Base-by-base conservation (phyloP, 2,113 vertebrate species). In the Mirza zaza region DNA sequence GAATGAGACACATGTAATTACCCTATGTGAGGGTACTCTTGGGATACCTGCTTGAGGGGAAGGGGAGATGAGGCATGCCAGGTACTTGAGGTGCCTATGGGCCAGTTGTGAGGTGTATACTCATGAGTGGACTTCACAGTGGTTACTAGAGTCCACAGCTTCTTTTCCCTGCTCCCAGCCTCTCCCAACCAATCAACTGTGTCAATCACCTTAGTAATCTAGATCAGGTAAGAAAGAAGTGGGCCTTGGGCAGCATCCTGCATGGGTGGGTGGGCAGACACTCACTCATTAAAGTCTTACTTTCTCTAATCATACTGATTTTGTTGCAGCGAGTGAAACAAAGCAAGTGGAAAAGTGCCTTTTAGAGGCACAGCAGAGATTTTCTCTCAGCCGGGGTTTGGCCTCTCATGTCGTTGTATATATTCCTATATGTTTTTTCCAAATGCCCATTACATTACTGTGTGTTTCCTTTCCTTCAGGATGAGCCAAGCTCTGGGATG, bases 401-500 rank as follows among this genome's bases (percentile, higher is more conserved):
- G 59, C 10, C 8, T 12, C 34, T 1, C 0, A 0, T 3, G 4
- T 20, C 0, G 6, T 8, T 45, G 29, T 3, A 18, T 13, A 1
- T 11, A 7, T 76, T 84, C 20, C 3, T 11, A 1, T 10, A 5
- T 32, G 12, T 36, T 5, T 39, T 70, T 25, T 52, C 4, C 12
- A 27, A 6, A 11, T 8, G 0, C 0, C 63, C 55, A 2, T 5
- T 76, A 73, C 71, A n/a, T n/a, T 76, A 73, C 71, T n/a, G n/a
- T 42, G 2, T 76, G 3, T 70, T 90, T 17, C 85, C 36, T 84
- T 52, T 59, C 42, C 57, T 25, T 1, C 79, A 99, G 99, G 99
- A 99, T 61, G 98, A 99, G 34, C 98, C 98, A 67, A 99, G 98
- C 71, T 98, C 98, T 5, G 98, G 98, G 14, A 99, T 99, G 98